A percentile compares a stretch with the other conserved stretches of the same genome.
Evolutionary conservation across 2,888 invertebrate genomes (phyloP).

Genomic region (Boloria euphrosyne): DNA sequence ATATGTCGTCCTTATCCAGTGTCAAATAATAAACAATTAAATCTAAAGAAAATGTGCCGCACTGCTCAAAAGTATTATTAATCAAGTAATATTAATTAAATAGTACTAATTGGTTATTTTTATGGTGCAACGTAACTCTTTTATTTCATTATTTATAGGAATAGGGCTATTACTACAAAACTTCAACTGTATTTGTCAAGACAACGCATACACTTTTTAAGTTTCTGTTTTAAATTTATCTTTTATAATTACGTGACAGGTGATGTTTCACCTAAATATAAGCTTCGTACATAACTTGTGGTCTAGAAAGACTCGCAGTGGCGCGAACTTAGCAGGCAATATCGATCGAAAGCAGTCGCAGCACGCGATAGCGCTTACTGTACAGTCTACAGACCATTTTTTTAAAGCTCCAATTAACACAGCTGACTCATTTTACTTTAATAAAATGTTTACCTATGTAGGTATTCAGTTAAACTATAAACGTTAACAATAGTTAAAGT

Average conservation of each 20-base stretch:
- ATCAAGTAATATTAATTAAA: slow-evolving; percentile 3
- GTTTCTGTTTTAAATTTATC: slow-evolving; percentile 9
- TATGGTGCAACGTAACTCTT: not conserved
- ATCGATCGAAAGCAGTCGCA: slow-evolving; percentile 69
- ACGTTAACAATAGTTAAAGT: not conserved
- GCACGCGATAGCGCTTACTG: slow-evolving; percentile 74
- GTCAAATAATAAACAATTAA: not conserved
- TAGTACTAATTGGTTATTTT: not conserved
- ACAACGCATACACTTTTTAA: not conserved
- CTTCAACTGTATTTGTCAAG: not conserved
- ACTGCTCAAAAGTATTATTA: slow-evolving; percentile 13
- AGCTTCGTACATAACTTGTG: slow-evolving; percentile 47
- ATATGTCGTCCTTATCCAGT: slow-evolving; percentile 27
- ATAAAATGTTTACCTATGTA: too few species aligned
- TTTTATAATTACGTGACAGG: not conserved
- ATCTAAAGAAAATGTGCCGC: slow-evolving; percentile 26
- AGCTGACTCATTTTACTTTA: not conserved
- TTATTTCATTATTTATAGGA: not conserved
- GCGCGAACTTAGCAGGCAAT: slow-evolving; percentile 72
- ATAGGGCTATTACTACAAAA: not conserved
- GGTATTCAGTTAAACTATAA: too few species aligned
- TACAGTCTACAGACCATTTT: slow-evolving; percentile 50
- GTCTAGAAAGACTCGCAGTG: slow-evolving; percentile 56
- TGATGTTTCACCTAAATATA: slow-evolving; percentile 7
- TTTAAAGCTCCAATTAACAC: slow-evolving; percentile 42